Percentiles rank a stretch among this genome's conserved stretches.
These are phyloP conservation scores for Engystomops pustulosus DNA, from an alignment of 2,113 vertebrate species.

Conservation along the genomic window DNA sequence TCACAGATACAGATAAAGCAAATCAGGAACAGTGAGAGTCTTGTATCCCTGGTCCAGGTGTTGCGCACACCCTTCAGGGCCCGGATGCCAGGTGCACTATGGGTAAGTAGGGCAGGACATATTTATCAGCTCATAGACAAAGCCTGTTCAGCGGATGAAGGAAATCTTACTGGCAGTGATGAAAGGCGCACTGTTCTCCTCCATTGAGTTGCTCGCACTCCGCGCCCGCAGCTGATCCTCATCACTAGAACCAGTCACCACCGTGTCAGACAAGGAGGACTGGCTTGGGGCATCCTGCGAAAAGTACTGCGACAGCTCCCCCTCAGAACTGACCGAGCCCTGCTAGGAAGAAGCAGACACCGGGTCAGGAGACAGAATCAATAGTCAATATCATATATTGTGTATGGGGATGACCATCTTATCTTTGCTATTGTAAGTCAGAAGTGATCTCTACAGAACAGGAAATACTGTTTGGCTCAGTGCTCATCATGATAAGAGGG, in stretches of 20 bases:
- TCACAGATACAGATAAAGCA: too few relatives aligned
- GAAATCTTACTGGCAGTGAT: constrained; percentile 64
- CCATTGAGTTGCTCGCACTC: constrained; percentile 73
- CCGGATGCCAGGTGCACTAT: constrained; percentile 35
- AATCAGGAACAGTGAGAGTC: too few relatives aligned
- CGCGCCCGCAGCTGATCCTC: constrained; percentile 77
- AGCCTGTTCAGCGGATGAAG: background rate
- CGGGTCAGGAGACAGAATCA: background rate
- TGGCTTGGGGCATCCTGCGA: constrained; percentile 73
- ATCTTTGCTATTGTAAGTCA: too few relatives aligned
- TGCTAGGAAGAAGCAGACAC: constrained; percentile 66
- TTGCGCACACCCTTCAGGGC: background rate
- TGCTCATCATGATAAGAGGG: too few relatives aligned
- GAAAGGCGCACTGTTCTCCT: constrained; percentile 69
- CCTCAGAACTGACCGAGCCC: constrained; percentile 85
- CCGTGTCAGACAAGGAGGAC: constrained; percentile 75
- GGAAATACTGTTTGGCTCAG: too few relatives aligned
- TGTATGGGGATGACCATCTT: too few relatives aligned
- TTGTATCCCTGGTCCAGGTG: background rate
- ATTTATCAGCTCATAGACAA: constrained; percentile 14
- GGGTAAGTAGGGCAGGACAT: background rate
- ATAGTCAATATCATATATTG: too few relatives aligned
- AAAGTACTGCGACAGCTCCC: constrained; percentile 89
- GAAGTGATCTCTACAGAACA: too few relatives aligned
- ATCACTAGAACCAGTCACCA: constrained; percentile 70